Evolutionary conservation across 2,113 vertebrate genomes (phyloP), one percentile per base, ranked within the genome.

Genomic region (Uria lomvia): DNA sequence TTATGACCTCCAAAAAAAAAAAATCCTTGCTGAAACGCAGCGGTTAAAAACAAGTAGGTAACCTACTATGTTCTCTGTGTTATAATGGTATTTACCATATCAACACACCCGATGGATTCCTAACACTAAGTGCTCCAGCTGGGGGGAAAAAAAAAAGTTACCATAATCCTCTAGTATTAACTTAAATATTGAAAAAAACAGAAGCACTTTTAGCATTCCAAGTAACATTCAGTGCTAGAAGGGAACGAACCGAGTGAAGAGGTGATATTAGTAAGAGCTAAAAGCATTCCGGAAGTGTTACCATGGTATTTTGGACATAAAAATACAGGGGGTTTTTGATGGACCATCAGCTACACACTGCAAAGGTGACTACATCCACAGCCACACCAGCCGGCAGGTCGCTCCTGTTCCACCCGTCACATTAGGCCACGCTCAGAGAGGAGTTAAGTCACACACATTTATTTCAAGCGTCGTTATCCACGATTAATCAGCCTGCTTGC

Each of bases 181-280:
- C 20, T 2, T 1, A 19, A 82, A 70, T 0, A 22, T 11, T 6
- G 23, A 60, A 72, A 42, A 12, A 91, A 86, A 36, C 1, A 26
- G 50, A 45, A 85, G 73, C 32, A 8, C n/a, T 55, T 85, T 71
- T 4, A 76, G 50, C 56, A 49, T 62, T 30, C 42, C 3, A 16
- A 70, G 60, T 42, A 34, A 50, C 52, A 22, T 36, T 26, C n/a
- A 27, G n/a, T 34, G 60, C 88, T 86, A 47, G 67, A 2, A 71
- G 40, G 56, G 63, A 89, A 60, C 8, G 29, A 93, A 74, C 12
- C 0, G 21, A 78, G 52, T 1, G n/a, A 59, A 13, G 59, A 43
- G 13, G 40, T 24, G 86, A 24, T 26, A 96, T 95, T 90, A 96
- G 93, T 95, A 93, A 47, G 20, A 76, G 67, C 59, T 73, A 77